phyloP scores from a whole-genome alignment of 2,888 invertebrate genomes.

The Ophion obscuratus region DNA sequence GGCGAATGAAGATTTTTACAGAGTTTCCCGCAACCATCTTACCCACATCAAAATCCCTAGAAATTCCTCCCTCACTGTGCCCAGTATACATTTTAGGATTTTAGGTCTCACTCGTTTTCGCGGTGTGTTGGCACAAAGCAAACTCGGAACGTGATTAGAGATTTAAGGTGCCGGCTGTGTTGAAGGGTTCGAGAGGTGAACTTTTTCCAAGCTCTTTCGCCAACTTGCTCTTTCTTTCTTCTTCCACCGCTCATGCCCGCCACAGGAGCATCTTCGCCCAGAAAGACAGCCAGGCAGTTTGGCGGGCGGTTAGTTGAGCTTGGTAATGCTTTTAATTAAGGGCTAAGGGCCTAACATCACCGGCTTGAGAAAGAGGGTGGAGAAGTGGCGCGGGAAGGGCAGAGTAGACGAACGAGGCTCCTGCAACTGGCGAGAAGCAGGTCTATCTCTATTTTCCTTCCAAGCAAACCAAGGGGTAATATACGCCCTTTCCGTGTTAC shows the following conservation, averaged over 20 bases:
- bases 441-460: constrained; percentile 64
- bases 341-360: constrained; percentile 70
- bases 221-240: constrained; percentile 29
- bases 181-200: constrained; percentile 65
- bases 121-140: constrained; percentile 68
- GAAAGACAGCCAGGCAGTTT: constrained; percentile 63
- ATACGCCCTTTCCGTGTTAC: constrained; percentile 66
- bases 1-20: not conserved
- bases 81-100: constrained; percentile 57
- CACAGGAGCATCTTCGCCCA: constrained; percentile 40
- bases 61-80: constrained; percentile 27
- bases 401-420: constrained; percentile 58
- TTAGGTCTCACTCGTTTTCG: constrained; percentile 61
- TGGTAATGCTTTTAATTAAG: constrained; percentile 74
- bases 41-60: constrained; percentile 34
- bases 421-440: constrained; percentile 59
- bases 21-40: not conserved
- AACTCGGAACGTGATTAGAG: constrained; percentile 71
- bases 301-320: constrained; percentile 69
- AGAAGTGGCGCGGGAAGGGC: constrained; percentile 52
- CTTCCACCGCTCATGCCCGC: constrained; percentile 43
- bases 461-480: constrained; percentile 67
- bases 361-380: constrained; percentile 51
- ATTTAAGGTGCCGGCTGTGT: constrained; percentile 67
- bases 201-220: constrained; percentile 63